A percentile compares a stretch with the other conserved stretches of the same genome.
Evolutionary conservation across 2,888 invertebrate genomes (phyloP).

Genomic region (Lycophotia porphyrea): DNA sequence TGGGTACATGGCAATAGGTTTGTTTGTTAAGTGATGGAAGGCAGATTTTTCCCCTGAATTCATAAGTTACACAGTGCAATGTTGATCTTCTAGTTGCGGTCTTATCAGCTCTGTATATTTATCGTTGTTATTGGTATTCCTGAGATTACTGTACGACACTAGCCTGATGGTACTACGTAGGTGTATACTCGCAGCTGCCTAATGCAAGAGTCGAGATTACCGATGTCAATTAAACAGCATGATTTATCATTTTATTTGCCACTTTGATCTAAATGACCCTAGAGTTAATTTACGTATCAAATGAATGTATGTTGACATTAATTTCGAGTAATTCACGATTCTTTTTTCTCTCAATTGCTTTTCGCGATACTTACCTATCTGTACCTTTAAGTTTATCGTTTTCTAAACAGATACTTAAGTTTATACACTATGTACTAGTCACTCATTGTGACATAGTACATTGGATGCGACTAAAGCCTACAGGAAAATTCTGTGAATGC

Average conservation of each 20-base stretch:
- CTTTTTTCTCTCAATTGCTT: constrained; percentile 9
- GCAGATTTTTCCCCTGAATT: constrained; percentile 32
- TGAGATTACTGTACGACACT: constrained; percentile 1
- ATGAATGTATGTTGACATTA: constrained; percentile 6
- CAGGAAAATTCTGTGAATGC: constrained; percentile 50
- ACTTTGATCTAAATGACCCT: constrained; percentile 3
- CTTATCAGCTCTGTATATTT: neutral
- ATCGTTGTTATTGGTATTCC: constrained; percentile 6
- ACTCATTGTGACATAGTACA: constrained; percentile 6
- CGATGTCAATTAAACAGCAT: constrained; percentile 27
- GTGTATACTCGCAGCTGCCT: neutral
- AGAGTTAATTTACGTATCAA: neutral
- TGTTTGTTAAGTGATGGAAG: constrained; percentile 4
- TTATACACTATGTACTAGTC: constrained; percentile 10
- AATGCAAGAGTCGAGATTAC: neutral
- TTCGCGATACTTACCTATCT: neutral
- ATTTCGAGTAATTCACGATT: neutral
- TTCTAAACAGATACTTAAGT: constrained; percentile 4
- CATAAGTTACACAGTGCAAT: neutral
- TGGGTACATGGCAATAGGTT: constrained; percentile 5
- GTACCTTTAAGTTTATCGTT: neutral
- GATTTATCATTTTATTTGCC: neutral
- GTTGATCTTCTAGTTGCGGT: constrained; percentile 1
- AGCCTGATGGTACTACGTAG: neutral
- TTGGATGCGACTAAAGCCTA: constrained; percentile 26